These are phyloP conservation scores for Scaptomyza parva DNA, from an alignment of 2,888 invertebrate species.

Conservation along the genomic window DNA sequence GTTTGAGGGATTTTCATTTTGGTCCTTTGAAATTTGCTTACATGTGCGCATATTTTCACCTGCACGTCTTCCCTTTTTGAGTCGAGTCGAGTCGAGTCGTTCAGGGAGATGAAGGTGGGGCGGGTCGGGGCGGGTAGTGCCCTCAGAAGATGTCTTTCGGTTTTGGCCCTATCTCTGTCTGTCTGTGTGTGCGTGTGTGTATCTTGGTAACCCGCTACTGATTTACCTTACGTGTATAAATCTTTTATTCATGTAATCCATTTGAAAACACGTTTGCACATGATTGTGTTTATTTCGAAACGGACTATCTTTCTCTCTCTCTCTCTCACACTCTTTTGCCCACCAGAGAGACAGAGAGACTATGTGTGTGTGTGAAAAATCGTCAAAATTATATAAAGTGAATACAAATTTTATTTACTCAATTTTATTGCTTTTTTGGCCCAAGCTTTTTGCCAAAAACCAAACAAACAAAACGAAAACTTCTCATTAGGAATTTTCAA, in stretches of 20 bases:
- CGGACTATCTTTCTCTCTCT: slow-evolving; percentile 26
- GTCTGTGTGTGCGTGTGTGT: too few species aligned
- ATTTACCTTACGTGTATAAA: slow-evolving; percentile 80
- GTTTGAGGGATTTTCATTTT: slow-evolving; percentile 42
- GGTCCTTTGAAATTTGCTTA: slow-evolving; percentile 72
- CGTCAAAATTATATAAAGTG: slow-evolving; percentile 80
- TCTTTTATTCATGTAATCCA: slow-evolving; percentile 81
- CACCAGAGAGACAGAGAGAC: too few species aligned
- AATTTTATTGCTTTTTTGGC: slow-evolving; percentile 61
- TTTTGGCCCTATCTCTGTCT: not conserved
- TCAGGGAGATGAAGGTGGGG: too few species aligned
- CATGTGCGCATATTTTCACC: slow-evolving; percentile 77
- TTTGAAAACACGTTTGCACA: slow-evolving; percentile 81
- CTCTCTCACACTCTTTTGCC: slow-evolving; percentile 10
- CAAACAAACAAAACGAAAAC: slow-evolving; percentile 58
- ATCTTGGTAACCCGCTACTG: slow-evolving; percentile 76
- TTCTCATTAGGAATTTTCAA: slow-evolving; percentile 28
- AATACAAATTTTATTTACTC: slow-evolving; percentile 78
- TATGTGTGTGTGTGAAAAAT: slow-evolving; percentile 70
- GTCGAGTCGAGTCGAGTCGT: too few species aligned
- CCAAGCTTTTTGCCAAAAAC: slow-evolving; percentile 43
- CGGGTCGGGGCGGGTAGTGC: not conserved
- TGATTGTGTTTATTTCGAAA: slow-evolving; percentile 78
- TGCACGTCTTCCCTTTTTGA: slow-evolving; percentile 49
- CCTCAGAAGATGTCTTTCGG: slow-evolving; percentile 38